Evolutionary conservation across 2,888 invertebrate species (phyloP), one percentile per base, ranked within the genome.

Genomic region (Parapristionchus giblindavisi): DNA sequence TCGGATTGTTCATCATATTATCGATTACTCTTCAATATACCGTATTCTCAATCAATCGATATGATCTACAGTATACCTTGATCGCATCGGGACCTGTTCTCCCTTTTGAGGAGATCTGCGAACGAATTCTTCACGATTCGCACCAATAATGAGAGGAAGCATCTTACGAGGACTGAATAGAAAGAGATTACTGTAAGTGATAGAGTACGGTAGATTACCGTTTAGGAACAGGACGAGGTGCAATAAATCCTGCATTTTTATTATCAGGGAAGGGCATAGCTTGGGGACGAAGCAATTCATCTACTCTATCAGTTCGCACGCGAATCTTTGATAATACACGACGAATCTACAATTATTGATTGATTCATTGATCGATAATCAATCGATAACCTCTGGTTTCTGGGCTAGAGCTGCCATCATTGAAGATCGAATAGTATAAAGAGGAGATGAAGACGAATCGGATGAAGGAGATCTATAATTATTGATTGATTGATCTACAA

Each of bases 101-200:
- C 70, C 56, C n/a, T 56, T 71, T 38, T 71, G 56, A 2, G 70
- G 38, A 0, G 54, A 36, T 32, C 70, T 4, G 38, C 70, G 24
- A 24, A 76, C 78, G 40, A 61, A 72, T 54, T 79, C 77, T 17
- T 74, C 68, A 21, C 75, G 73, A 71, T 79, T 79, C 3, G 77
- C 68, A 75, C 82, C 85, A 36, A 85, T 80, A n/a, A 84, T 65
- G 11, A 85, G 73, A n/a, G 85, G 85, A 61, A 85, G 74, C 85
- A 85, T 85, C 78, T 84, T 84, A 32, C 85, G 77, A 5, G 85
- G 83, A 29, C 84, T 75, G 63, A 52, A 79, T 48, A 40, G 34
- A 4, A 34, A 43, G n/a, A 54, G 17, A 14, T 54, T 14, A 14
- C 54, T 14, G 43, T 43, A 8, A 14, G 43, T 14, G 43, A 43